Base-by-base conservation (phyloP, 2,888 invertebrate genomes). In the Venustoraphidia nigricollis region DNA sequence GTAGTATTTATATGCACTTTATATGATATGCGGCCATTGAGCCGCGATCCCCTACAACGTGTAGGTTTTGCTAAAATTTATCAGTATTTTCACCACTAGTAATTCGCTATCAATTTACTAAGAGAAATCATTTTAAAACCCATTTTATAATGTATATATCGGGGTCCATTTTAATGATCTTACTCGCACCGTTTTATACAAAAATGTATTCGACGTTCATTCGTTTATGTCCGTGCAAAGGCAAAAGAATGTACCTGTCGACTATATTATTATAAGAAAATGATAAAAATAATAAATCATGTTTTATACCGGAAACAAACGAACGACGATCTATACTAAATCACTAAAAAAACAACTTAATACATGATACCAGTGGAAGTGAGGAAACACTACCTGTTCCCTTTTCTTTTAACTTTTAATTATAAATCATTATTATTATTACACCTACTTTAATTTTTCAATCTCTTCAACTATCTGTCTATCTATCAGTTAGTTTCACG, bases 131-230 rank as follows among this genome's bases (percentile, higher is more conserved):
- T 40, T 46, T 27, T 38, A 46, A 39, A 46, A 34, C 35, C 47
- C 47, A 14, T 41, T 48, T 44, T 48, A 41, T 48, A 48, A 48
- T 38, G 38, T 48, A 41, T 66, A 65, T 64, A 64, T 63, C 62
- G 64, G 63, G 65, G 65, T 66, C 64, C 65, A 64, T 65, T 57
- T 53, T 46, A 42, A 46, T 27, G 51, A 53, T 59, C 55, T 57
- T 55, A 57, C 56, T 53, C 52, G 60, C 62, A 63, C 62, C 62
- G 56, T 62, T 64, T 64, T 61, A 64, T 63, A 63, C 60, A 64
- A 62, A 60, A 56, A 44, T 35, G 34, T 44, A 17, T 44, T 17
- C 11, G 11, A 34, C 11, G 44, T 44, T 14, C 36, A 37, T 42
- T 44, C 34, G 43, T 46, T 17, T 54, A 54, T 60, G 61, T 59